Evolutionary conservation across 1,140 invertebrate genomes (phyloP).

Genomic region (Caerostris extrusa): DNA sequence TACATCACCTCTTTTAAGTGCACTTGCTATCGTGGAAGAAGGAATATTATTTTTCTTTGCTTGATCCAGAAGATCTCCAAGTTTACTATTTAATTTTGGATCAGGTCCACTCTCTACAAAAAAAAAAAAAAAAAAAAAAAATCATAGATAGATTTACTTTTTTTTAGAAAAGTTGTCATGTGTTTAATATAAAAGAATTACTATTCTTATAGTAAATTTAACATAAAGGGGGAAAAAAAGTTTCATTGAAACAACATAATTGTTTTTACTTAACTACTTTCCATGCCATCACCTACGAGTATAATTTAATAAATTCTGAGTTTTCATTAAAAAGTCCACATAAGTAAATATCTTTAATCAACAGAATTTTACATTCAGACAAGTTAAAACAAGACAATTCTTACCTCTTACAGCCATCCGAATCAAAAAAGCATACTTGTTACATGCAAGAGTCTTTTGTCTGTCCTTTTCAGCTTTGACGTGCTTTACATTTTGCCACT

Average conservation of each 20-base stretch:
- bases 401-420: slow-evolving; percentile 75
- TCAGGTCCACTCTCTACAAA: slow-evolving; percentile 81
- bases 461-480: slow-evolving; percentile 86
- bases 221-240: too few relatives aligned
- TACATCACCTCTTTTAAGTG: slow-evolving; percentile 82
- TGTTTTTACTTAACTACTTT: too few relatives aligned
- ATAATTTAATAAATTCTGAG: too few relatives aligned
- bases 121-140: neutral
- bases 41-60: slow-evolving; percentile 85
- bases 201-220: too few relatives aligned
- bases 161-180: neutral
- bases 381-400: neutral
- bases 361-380: too few relatives aligned
- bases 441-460: slow-evolving; percentile 82
- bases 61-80: slow-evolving; percentile 84
- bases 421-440: slow-evolving; percentile 80
- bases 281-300: too few relatives aligned
- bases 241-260: too few relatives aligned
- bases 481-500: slow-evolving; percentile 89
- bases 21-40: slow-evolving; percentile 83
- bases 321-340: too few relatives aligned
- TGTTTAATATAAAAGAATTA: too few relatives aligned
- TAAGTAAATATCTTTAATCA: too few relatives aligned
- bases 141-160: neutral
- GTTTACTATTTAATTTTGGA: slow-evolving; percentile 83